Evolutionary conservation across 2,113 vertebrate genomes (phyloP).

Genomic region (Poeciliopsis turrubarensis): DNA sequence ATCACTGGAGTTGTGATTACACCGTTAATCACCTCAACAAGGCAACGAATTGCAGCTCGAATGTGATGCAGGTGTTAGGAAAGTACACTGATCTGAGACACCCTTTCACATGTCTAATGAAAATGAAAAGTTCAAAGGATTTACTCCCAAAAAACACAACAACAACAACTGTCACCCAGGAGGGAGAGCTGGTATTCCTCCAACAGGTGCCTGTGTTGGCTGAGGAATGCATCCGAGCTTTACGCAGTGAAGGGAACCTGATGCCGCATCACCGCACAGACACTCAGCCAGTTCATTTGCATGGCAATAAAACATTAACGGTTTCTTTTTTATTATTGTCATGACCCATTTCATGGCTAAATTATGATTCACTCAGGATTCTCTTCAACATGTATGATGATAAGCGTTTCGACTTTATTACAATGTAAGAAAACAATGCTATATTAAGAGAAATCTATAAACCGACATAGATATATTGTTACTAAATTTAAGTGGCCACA

Average conservation of each 20-base stretch:
- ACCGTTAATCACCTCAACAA: conserved; percentile 40
- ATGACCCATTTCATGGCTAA: too few species aligned
- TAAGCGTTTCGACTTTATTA: too few species aligned
- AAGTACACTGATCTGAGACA: not conserved
- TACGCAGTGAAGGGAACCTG: conserved; percentile 18
- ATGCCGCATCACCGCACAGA: conserved; percentile 5
- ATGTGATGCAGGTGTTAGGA: conserved; percentile 7
- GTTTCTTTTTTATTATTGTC: not conserved
- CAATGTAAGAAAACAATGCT: too few species aligned
- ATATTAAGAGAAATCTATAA: too few species aligned
- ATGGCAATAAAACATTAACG: not conserved
- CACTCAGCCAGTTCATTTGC: not conserved
- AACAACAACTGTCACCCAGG: conserved; percentile 39
- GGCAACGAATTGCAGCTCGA: conserved; percentile 9
- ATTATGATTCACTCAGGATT: too few species aligned
- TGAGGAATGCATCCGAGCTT: conserved; percentile 45
- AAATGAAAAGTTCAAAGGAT: conserved; percentile 1
- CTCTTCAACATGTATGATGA: too few species aligned
- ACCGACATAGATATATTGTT: too few species aligned
- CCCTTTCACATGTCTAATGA: conserved; percentile 21
- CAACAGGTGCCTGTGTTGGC: conserved; percentile 67
- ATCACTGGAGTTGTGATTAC: not conserved
- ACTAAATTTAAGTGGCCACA: too few species aligned
- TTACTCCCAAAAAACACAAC: conserved; percentile 1
- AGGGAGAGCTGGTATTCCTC: conserved; percentile 57